Percentiles rank a stretch among this genome's conserved stretches.
phyloP scores from a whole-genome alignment of 2,113 vertebrate species.

The Rhabdornis inornatus region DNA sequence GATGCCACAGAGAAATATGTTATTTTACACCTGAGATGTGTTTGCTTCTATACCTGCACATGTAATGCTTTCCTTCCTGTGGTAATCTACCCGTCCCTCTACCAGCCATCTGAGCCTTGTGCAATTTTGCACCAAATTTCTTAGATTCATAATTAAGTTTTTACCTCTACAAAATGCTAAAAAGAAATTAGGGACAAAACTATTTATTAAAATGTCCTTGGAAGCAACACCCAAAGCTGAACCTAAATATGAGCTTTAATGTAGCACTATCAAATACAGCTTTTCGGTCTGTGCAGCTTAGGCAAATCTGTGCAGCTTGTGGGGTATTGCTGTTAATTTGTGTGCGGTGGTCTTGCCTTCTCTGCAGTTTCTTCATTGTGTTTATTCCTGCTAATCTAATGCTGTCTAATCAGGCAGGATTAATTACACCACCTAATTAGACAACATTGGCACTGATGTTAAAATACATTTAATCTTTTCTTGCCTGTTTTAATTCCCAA shows the following conservation, averaged over 20 bases:
- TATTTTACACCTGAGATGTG: background rate
- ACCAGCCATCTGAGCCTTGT: background rate
- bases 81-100: background rate
- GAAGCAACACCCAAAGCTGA: background rate
- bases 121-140: background rate
- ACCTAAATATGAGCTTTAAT: background rate
- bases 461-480: constrained; percentile 44
- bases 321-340: constrained; percentile 45
- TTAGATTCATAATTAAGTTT: background rate
- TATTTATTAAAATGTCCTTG: background rate
- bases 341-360: constrained; percentile 29
- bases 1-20: background rate
- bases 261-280: background rate
- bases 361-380: constrained; percentile 14
- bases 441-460: constrained; percentile 45
- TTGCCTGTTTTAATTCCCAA: constrained; percentile 48
- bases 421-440: constrained; percentile 48
- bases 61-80: background rate
- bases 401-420: constrained; percentile 39
- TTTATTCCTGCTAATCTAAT: constrained; percentile 26
- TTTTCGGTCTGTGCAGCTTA: constrained; percentile 4
- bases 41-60: background rate
- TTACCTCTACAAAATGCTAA: background rate
- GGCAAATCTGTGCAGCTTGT: background rate
- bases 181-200: background rate